phyloP scores from a whole-genome alignment of 2,797 vertebrate genomes.

The Anolis apletophallus region DNA sequence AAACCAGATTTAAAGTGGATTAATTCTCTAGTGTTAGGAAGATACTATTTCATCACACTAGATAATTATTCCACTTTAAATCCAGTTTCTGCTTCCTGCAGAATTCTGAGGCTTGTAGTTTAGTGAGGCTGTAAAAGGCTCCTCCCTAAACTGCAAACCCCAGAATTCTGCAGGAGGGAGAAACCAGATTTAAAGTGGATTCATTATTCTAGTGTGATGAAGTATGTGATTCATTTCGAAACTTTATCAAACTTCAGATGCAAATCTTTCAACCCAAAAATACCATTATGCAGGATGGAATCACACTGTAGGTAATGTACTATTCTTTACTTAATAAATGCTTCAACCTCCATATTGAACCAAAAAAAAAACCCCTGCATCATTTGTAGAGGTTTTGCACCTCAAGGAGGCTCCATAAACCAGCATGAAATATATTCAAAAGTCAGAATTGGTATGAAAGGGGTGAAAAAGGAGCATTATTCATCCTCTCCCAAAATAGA shows the following conservation, averaged over 20 bases:
- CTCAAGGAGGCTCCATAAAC: neutral
- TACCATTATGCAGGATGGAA: constrained; percentile 29
- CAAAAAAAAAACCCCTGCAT: constrained; percentile 33
- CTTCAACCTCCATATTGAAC: constrained; percentile 21
- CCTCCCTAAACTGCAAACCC: no score
- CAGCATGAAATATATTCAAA: neutral
- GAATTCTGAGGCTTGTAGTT: no score
- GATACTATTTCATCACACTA: no score
- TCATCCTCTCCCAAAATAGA: neutral
- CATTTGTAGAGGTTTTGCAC: neutral
- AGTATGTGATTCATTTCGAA: constrained; percentile 31
- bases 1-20: no score
- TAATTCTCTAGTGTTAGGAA: no score
- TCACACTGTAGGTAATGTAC: neutral
- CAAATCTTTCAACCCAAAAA: constrained; percentile 33
- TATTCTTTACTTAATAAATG: neutral
- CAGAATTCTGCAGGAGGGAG: no score
- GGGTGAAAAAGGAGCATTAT: neutral
- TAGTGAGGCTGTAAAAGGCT: no score
- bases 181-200: no score
- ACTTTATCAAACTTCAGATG: constrained; percentile 27
- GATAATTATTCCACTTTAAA: no score
- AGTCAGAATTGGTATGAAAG: neutral
- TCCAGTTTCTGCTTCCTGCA: no score
- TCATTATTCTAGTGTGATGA: no score